Base-by-base conservation (phyloP, 2,888 invertebrate species). In the Petrolisthes cinctipes region DNA sequence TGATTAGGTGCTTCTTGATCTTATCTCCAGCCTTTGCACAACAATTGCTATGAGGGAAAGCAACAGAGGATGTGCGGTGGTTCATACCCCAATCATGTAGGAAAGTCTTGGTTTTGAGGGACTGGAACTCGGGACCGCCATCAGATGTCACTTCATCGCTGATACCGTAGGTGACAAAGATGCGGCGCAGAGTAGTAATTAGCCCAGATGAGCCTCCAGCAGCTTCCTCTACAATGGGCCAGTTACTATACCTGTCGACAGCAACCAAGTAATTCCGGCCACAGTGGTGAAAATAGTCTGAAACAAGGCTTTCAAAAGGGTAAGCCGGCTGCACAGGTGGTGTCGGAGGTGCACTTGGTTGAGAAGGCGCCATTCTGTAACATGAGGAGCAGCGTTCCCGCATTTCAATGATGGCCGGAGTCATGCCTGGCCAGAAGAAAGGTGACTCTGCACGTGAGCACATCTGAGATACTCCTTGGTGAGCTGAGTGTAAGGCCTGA, bases 111-210 rank as follows among this genome's bases (percentile, higher is more conserved):
- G 80, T 56, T 14, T 85, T 87, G 57, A 5, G 54, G 80, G 80
- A 56, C 80, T 20, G 20, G 66, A 87, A 87, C 57, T 87, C 87
- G 5, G 87, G 68, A 9, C 83, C 84, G 20, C 88, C 84, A 73
- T 88, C 84, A 0, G 85, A 88, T 53, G 85, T 56, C 66, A 88
- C 20, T n/a, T 88, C 87, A 76, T 73, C 80, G 57, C 61, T 20
- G 17, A 83, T 68, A 20, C 73, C 80, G 3, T 20, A 87, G 79
- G 85, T 66, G 37, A 78, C 51, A 14, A 79, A 85, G 20, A 79
- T 71, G n/a, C 23, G 81, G 11, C 23, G 54, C 23, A 86, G 73
- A 54, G 68, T 53, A 54, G 1, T 23, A 20, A 86, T 82, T 54
- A 82, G 73, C 5, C 61, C 71, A 53, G 17, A 1, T 6, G 86